phyloP scores from a whole-genome alignment of 2,797 vertebrate genomes.

The Anguilla obscura region DNA sequence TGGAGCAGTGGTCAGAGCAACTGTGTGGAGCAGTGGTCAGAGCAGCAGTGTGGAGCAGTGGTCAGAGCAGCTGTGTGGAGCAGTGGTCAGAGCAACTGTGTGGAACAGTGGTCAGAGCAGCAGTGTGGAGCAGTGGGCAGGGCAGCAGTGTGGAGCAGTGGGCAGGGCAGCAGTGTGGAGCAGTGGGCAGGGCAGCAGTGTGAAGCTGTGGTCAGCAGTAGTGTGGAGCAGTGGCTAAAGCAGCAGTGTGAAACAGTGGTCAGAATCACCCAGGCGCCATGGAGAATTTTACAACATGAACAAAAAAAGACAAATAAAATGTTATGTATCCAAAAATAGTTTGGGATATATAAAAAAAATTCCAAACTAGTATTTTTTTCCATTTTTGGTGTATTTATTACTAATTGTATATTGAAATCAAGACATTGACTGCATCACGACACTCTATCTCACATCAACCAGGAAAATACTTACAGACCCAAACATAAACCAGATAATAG shows the following conservation, averaged over 20 bases:
- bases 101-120: not conserved
- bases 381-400: not conserved
- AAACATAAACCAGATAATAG: not conserved
- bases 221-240: no score
- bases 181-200: no score
- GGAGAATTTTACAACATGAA: not conserved
- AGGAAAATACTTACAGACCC: not conserved
- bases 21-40: not conserved
- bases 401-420: not conserved
- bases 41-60: not conserved
- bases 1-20: not conserved
- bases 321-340: no score
- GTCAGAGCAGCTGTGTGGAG: not conserved
- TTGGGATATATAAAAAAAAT: not conserved
- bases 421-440: not conserved
- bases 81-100: not conserved
- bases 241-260: no score
- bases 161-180: no score
- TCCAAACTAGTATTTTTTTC: not conserved
- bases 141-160: no score
- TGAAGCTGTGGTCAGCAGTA: no score
- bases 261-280: not conserved
- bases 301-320: not conserved
- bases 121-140: no score
- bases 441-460: not conserved